Base-by-base conservation (phyloP, 2,113 vertebrate genomes). In the Myodes glareolus region DNA sequence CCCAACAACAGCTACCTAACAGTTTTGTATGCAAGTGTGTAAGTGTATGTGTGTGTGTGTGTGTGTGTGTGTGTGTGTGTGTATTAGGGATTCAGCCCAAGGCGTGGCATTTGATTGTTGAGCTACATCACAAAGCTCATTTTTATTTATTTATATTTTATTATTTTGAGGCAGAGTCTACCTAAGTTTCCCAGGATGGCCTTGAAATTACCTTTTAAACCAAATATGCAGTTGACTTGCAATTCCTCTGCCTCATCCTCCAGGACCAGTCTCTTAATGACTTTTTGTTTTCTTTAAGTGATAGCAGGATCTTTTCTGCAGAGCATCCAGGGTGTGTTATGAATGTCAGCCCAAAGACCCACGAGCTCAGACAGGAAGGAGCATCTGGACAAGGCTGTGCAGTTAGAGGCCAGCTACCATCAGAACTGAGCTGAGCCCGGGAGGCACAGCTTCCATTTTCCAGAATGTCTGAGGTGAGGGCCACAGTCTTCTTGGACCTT, bases 371-470 rank as follows among this genome's bases (percentile, higher is more conserved):
- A 47, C 55, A 88, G 27, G 8, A 58, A 39, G 0, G 58, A 50
- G 58, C n/a, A 0, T 1, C 10, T 23, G 1, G 3, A 7, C 0
- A 17, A 61, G 13, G 45, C 21, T 23, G 0, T 2, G 0, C 1
- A 3, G 3, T 11, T 17, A 1, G 73, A 36, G 58, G 63, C 8
- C 77, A 36, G 21, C 8, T 3, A 25, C 27, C 4, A 7, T 68
- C 10, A 50, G 63, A 68, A 29, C 29, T 31, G 75, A 45, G 67
- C 39, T 36, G 72, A 25, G 47, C 3, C 27, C 1, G 27, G 23
- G 29, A 63, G 25, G 9, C 1, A 10, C 27, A 16, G 10, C 75
- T 90, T 42, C 67, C 39, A 45, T 27, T 81, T 61, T 72, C 39
- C 21, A 17, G 33, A 2, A 31, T 33, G 33, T 65, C 33, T 5